Conservation (phyloP, 2,113 vertebrate genomes). For the Eretmochelys imbricata region DNA sequence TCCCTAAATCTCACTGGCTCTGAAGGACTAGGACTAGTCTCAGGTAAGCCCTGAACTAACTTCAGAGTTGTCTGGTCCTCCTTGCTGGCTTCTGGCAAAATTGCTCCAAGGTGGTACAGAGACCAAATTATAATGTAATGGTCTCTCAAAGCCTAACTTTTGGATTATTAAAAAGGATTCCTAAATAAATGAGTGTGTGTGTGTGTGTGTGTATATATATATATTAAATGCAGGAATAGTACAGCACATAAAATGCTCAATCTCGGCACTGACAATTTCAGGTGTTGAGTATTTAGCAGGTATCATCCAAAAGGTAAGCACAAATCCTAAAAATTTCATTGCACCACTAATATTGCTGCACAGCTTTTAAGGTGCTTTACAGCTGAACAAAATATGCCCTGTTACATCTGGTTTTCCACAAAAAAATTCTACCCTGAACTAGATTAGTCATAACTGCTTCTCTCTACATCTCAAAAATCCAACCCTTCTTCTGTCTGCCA, state of each 20-base stretch:
- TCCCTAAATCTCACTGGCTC: neutral
- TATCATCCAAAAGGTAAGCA: neutral
- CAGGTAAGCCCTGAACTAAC: neutral
- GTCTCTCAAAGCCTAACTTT: neutral
- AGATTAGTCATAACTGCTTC: neutral
- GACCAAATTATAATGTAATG: neutral
- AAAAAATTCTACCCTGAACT: neutral
- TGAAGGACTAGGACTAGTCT: neutral
- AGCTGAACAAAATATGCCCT: neutral
- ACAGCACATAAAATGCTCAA: neutral
- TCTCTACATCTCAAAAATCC: neutral
- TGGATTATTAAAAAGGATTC: neutral
- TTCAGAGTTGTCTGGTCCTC: neutral
- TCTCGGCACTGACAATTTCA: neutral
- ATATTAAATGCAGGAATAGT: neutral
- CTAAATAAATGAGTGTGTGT: neutral
- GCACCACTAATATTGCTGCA: neutral
- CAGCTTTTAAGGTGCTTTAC: neutral
- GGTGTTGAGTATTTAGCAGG: neutral
- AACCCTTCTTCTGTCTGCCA: neutral
- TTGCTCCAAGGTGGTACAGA: neutral
- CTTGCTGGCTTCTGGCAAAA: neutral
- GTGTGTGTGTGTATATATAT: neutral
- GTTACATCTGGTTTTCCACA: fast-evolving
- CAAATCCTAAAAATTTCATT: conserved; percentile 1